These are phyloP conservation scores for Acropternis orthonyx DNA, from an alignment of 2,797 vertebrate genomes.

Conservation along the genomic window DNA sequence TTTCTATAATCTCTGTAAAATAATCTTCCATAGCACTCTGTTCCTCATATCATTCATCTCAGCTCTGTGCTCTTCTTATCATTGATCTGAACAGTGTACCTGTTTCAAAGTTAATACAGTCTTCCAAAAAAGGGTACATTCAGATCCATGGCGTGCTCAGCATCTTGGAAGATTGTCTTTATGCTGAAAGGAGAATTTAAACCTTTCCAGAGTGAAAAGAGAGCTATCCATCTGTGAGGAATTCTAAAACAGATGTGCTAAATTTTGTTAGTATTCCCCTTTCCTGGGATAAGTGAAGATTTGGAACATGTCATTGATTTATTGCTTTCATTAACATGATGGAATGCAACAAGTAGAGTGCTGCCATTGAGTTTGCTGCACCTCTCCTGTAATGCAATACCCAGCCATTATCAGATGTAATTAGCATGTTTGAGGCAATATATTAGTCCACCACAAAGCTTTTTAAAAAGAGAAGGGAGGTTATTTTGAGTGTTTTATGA, in stretches of 20 bases:
- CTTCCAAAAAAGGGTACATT: neutral
- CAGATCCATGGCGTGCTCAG: neutral
- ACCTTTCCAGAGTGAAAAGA: neutral
- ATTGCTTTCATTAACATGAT: neutral
- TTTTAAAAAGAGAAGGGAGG: slow-evolving; percentile 6
- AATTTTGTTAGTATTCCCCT: neutral
- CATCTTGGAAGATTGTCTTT: neutral
- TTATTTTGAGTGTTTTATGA: neutral
- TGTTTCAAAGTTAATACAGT: neutral
- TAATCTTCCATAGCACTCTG: neutral
- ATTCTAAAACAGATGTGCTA: neutral
- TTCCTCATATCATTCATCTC: neutral
- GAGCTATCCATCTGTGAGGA: neutral
- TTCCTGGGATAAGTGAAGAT: neutral
- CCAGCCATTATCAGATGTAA: neutral
- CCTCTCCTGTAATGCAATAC: neutral
- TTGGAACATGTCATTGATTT: slow-evolving; percentile 3
- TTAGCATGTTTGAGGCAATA: slow-evolving; percentile 1
- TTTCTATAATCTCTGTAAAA: neutral
- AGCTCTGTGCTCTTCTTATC: neutral
- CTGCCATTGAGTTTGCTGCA: neutral
- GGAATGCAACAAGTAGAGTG: neutral
- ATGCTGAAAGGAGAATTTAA: neutral
- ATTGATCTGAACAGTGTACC: neutral
- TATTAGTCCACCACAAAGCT: slow-evolving; percentile 34